These are phyloP conservation scores for Ochropleura leucogaster DNA, from an alignment of 2,888 invertebrate genomes.

Conservation along the genomic window DNA sequence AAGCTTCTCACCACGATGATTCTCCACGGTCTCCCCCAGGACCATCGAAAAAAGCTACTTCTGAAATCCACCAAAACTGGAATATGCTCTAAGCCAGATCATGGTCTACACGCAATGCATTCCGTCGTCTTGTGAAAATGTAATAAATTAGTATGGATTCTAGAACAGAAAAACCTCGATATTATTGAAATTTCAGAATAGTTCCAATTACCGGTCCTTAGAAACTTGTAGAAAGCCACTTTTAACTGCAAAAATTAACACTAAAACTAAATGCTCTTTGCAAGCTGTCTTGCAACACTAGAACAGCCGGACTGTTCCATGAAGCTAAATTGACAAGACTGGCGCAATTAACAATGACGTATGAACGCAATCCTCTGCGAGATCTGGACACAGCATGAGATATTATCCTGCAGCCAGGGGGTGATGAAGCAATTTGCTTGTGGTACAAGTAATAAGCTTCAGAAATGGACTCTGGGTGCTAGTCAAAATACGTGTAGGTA, in stretches of 20 bases:
- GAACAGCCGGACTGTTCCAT: background rate
- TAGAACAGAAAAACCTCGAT: background rate
- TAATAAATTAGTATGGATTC: background rate
- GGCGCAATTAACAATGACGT: constrained; percentile 15
- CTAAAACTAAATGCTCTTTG: background rate
- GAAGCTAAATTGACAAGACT: constrained; percentile 4
- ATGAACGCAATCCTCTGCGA: background rate
- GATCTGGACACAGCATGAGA: constrained; percentile 29
- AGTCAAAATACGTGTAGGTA: too few species aligned
- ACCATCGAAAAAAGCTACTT: too few species aligned
- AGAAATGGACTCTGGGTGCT: background rate
- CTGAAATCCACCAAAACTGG: too few species aligned
- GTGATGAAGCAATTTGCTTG: constrained; percentile 55
- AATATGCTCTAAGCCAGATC: background rate
- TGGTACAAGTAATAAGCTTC: constrained; percentile 44
- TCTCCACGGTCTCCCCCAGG: too few species aligned
- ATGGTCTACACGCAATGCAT: background rate
- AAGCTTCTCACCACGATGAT: too few species aligned
- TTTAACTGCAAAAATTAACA: background rate
- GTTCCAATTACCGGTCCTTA: background rate
- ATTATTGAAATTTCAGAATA: background rate
- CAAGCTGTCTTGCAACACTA: background rate
- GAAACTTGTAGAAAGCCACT: background rate
- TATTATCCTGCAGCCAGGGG: constrained; percentile 33
- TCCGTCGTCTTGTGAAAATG: background rate